These are phyloP conservation scores for Priocnemis perturbator DNA, from an alignment of 2,888 invertebrate species.

Conservation along the genomic window DNA sequence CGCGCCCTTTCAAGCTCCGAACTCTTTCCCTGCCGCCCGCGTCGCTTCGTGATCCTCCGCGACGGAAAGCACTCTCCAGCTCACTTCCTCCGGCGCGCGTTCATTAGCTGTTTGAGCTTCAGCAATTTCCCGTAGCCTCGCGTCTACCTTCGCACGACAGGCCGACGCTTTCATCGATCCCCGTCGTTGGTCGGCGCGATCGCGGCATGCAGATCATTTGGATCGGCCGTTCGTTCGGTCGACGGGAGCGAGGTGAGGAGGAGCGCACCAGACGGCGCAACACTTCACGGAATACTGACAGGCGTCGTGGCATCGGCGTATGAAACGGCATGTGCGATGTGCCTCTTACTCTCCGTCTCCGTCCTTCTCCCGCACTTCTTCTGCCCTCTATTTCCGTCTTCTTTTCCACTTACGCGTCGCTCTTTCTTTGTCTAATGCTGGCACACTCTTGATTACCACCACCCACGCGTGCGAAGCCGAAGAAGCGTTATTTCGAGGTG, in stretches of 20 bases:
- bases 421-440: slow-evolving; percentile 52
- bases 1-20: no score
- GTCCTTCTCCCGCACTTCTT: slow-evolving; percentile 23
- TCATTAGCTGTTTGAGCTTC: no score
- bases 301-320: slow-evolving; percentile 49
- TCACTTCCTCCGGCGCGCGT: no score
- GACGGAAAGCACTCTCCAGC: no score
- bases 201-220: neutral
- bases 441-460: slow-evolving; percentile 60
- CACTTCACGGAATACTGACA: slow-evolving; percentile 69
- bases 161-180: no score
- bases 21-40: no score
- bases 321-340: slow-evolving; percentile 46
- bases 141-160: no score
- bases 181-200: no score
- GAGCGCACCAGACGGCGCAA: slow-evolving; percentile 47
- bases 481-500: no score
- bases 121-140: no score
- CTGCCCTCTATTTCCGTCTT: slow-evolving; percentile 59
- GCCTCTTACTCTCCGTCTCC: slow-evolving; percentile 42
- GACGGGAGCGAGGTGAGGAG: slow-evolving; percentile 12
- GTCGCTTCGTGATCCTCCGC: no score
- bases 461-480: slow-evolving; percentile 49
- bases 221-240: neutral
- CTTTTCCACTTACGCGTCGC: slow-evolving; percentile 21